Evolutionary conservation across 1,140 invertebrate genomes (phyloP).

Genomic region (Drosophila pachea): DNA sequence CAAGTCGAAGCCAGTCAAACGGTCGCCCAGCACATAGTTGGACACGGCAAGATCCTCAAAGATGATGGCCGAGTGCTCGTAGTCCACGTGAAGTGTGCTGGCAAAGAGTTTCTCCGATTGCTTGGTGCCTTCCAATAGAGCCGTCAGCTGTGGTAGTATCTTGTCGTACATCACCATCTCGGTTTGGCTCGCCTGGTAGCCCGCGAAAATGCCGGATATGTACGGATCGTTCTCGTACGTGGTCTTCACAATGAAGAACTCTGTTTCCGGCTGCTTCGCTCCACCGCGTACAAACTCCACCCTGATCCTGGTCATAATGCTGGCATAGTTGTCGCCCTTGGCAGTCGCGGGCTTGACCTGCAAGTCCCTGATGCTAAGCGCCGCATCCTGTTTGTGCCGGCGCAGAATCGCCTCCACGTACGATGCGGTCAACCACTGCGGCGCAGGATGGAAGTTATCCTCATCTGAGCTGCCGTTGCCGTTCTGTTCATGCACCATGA

Average conservation of each 20-base stretch:
- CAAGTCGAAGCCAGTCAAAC: constrained; percentile 80
- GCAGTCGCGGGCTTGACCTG: constrained; percentile 65
- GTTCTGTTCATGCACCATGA: constrained; percentile 53
- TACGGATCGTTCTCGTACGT: constrained; percentile 66
- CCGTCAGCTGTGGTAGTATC: constrained; percentile 59
- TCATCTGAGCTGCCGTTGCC: constrained; percentile 8
- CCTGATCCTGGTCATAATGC: constrained; percentile 69
- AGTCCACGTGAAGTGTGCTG: constrained; percentile 67
- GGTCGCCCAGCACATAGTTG: constrained; percentile 80
- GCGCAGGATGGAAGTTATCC: constrained; percentile 53
- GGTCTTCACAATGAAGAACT: constrained; percentile 69
- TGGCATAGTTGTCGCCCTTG: constrained; percentile 77
- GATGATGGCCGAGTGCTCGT: constrained; percentile 68
- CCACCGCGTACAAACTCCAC: constrained; percentile 37
- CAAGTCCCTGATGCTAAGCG: constrained; percentile 46
- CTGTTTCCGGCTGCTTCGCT: constrained; percentile 31
- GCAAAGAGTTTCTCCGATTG: constrained; percentile 69
- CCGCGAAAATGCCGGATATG: constrained; percentile 48
- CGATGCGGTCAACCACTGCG: constrained; percentile 60
- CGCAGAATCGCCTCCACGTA: constrained; percentile 61
- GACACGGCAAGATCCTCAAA: constrained; percentile 81
- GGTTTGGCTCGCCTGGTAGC: constrained; percentile 58
- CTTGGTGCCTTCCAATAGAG: constrained; percentile 39
- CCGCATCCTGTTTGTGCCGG: constrained; percentile 49
- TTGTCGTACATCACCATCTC: constrained; percentile 77